Conservation (phyloP, 1,140 invertebrate species). For the Zaprionus ghesquierei region DNA sequence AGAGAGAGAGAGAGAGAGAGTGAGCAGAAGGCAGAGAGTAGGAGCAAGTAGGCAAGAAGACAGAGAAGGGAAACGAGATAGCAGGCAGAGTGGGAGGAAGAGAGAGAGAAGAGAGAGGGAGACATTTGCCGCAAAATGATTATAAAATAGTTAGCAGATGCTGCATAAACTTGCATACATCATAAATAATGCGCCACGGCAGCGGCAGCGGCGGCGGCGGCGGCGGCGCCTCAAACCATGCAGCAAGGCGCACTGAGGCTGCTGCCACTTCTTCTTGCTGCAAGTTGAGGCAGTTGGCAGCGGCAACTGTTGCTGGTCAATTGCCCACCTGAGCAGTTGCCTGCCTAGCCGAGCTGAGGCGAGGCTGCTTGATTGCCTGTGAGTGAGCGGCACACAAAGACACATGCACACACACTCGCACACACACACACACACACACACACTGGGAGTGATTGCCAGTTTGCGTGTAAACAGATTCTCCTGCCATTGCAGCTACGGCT, state of each 20-base stretch:
- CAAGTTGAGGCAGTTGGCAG: neutral
- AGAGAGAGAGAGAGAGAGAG: neutral
- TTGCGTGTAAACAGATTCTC: slow-evolving; percentile 55
- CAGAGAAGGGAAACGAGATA: no score
- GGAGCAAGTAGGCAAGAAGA: no score
- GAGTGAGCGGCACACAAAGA: slow-evolving; percentile 24
- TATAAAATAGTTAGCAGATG: slow-evolving; percentile 80
- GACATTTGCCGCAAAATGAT: slow-evolving; percentile 54
- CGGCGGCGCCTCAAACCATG: slow-evolving; percentile 65
- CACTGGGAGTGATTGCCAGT: slow-evolving; percentile 34
- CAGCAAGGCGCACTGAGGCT: slow-evolving; percentile 1
- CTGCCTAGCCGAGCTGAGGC: slow-evolving; percentile 2
- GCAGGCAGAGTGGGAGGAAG: neutral
- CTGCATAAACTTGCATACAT: slow-evolving; percentile 79
- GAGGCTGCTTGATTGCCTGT: slow-evolving; percentile 43
- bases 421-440: slow-evolving; percentile 1
- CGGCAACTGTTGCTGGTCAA: slow-evolving; percentile 9
- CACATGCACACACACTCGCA: slow-evolving; percentile 16
- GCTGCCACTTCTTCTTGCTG: slow-evolving; percentile 1
- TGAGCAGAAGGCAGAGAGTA: neutral
- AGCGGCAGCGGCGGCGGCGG: slow-evolving; percentile 42
- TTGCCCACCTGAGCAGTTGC: slow-evolving; percentile 45
- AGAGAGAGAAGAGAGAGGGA: neutral
- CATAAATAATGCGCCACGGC: slow-evolving; percentile 71
- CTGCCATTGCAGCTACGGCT: no score